Evolutionary conservation across 1,140 invertebrate species (phyloP).

Genomic region (Archivesica marissinica): DNA sequence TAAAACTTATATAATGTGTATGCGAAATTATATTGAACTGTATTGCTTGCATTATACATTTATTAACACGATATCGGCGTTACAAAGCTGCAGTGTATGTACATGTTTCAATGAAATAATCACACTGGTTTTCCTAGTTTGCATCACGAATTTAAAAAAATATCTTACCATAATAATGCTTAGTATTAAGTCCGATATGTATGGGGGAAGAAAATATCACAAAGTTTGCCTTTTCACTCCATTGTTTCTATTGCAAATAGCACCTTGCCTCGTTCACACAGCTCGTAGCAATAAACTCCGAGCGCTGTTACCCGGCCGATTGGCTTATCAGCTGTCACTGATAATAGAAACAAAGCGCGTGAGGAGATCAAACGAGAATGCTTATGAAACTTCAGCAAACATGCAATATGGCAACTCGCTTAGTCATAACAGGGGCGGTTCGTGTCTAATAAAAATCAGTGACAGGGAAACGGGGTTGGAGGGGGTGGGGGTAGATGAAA

Average conservation of each 20-base stretch:
- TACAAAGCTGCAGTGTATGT: too few species aligned
- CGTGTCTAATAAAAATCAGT: too few species aligned
- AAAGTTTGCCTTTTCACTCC: not conserved
- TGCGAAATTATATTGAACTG: too few species aligned
- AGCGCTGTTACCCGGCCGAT: not conserved
- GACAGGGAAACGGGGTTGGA: too few species aligned
- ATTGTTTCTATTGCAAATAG: not conserved
- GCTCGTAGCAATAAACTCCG: not conserved
- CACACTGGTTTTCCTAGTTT: too few species aligned
- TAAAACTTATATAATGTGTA: too few species aligned
- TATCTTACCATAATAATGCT: not conserved
- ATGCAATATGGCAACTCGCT: not conserved
- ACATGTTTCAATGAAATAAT: too few species aligned
- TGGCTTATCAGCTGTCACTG: slow-evolving; percentile 8
- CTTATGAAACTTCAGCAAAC: not conserved
- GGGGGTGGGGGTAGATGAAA: too few species aligned
- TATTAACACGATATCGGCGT: too few species aligned
- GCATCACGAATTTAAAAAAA: too few species aligned
- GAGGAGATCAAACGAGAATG: not conserved
- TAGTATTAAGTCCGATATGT: not conserved
- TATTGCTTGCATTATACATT: too few species aligned
- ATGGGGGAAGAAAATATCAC: not conserved
- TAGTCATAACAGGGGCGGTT: not conserved
- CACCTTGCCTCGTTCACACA: not conserved
- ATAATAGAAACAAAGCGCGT: not conserved